These are phyloP conservation scores for Clusia tigrina DNA, from an alignment of 2,888 invertebrate genomes.

Conservation along the genomic window DNA sequence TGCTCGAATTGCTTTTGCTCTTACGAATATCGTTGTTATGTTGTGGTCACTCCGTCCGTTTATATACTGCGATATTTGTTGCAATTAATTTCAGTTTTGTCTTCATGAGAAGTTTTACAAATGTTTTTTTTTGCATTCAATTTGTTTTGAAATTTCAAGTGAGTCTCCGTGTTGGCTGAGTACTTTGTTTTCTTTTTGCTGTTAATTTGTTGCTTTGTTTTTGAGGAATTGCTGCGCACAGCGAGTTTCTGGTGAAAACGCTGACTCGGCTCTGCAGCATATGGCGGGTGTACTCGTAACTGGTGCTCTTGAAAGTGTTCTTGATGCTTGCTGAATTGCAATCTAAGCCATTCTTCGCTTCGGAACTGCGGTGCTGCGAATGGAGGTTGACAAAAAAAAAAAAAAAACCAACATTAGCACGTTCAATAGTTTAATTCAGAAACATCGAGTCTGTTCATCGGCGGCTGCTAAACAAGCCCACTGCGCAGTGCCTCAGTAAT, in stretches of 20 bases:
- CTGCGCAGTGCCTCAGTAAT: no score
- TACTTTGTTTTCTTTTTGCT: not conserved
- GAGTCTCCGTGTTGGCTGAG: not conserved
- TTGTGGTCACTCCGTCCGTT: not conserved
- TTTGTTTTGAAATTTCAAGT: not conserved
- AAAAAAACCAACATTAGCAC: no score
- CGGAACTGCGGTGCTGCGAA: no score
- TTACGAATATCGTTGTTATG: not conserved
- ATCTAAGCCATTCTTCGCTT: not conserved
- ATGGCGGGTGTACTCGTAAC: not conserved
- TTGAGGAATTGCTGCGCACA: not conserved
- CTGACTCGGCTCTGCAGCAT: constrained; percentile 13
- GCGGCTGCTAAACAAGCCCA: no score
- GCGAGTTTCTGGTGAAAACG: constrained; percentile 15
- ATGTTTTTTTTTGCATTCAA: not conserved
- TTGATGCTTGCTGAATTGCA: not conserved
- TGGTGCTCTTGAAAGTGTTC: not conserved
- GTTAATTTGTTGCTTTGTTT: no score
- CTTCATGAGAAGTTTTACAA: not conserved
- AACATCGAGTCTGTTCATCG: no score
- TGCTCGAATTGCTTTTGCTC: no score
- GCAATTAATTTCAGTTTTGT: not conserved
- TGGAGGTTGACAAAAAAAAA: not conserved
- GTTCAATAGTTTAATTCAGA: no score
- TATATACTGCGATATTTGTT: not conserved